A percentile compares a stretch with the other conserved stretches of the same genome.
Conservation (phyloP, 2,888 invertebrate genomes). For the Drepanosiphum platanoidis region DNA sequence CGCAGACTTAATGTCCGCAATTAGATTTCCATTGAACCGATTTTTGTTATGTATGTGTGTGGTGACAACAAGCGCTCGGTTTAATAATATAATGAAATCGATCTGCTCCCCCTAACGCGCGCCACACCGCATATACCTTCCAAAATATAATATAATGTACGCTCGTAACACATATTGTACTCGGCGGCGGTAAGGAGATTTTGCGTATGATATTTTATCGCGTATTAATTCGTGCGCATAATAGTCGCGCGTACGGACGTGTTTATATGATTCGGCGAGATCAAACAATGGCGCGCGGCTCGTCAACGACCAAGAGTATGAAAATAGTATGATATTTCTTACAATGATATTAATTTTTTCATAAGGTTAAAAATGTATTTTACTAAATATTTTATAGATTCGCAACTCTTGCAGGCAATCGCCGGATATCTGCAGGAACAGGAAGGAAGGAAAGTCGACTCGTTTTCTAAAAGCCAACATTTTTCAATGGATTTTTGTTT, state of each 20-base stretch:
- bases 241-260: too few species aligned
- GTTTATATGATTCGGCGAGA: too few species aligned
- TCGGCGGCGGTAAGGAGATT: neutral
- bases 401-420: too few species aligned
- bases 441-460: too few species aligned
- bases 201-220: neutral
- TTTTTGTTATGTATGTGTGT: conserved; percentile 22
- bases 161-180: neutral
- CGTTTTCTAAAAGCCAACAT: too few species aligned
- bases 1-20: conserved; percentile 55
- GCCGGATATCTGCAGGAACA: too few species aligned
- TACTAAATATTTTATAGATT: too few species aligned
- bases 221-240: neutral
- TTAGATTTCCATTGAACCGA: conserved; percentile 61
- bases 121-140: neutral
- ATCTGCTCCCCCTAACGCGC: conserved; percentile 25
- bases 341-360: too few species aligned
- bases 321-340: too few species aligned
- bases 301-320: too few species aligned
- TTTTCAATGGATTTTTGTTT: neutral
- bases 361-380: too few species aligned
- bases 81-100: conserved; percentile 56
- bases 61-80: conserved; percentile 57
- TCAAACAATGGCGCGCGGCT: too few species aligned
- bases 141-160: neutral